Evolutionary conservation across 1,140 invertebrate species (phyloP).

Genomic region (Drosophila ohnishii): DNA sequence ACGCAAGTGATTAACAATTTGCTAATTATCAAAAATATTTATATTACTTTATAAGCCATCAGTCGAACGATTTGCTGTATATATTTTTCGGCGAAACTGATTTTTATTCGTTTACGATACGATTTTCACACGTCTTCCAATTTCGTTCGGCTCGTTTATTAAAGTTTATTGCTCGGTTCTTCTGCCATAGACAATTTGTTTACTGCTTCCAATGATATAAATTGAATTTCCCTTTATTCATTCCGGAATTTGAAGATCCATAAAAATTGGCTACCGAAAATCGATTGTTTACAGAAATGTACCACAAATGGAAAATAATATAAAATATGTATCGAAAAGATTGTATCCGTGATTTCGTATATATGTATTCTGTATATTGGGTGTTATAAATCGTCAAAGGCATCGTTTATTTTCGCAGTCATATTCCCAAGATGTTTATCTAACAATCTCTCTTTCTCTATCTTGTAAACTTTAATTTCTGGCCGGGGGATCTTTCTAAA

Average conservation of each 20-base stretch:
- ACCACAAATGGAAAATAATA: slow-evolving; percentile 19
- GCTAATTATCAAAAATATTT: slow-evolving; percentile 37
- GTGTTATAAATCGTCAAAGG: slow-evolving; percentile 11
- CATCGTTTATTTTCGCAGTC: slow-evolving; percentile 48
- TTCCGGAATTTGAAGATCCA: slow-evolving; percentile 10
- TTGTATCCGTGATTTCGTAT: neutral
- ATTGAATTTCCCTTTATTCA: slow-evolving; percentile 31
- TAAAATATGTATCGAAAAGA: slow-evolving; percentile 8
- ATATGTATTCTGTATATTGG: neutral
- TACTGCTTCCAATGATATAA: slow-evolving; percentile 30
- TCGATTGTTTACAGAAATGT: slow-evolving; percentile 23
- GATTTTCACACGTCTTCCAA: slow-evolving; percentile 40
- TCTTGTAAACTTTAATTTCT: slow-evolving; percentile 12
- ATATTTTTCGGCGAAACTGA: slow-evolving; percentile 26
- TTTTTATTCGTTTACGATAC: slow-evolving; percentile 39
- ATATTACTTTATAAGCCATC: slow-evolving; percentile 33
- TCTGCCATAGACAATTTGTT: slow-evolving; percentile 33
- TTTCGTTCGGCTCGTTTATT: slow-evolving; percentile 21
- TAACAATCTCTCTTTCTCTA: slow-evolving; percentile 6
- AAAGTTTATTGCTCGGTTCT: slow-evolving; percentile 32
- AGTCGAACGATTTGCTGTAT: slow-evolving; percentile 1
- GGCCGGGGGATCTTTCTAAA: slow-evolving; percentile 26
- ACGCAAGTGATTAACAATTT: slow-evolving; percentile 33
- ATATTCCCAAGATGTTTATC: slow-evolving; percentile 44
- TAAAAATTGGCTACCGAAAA: slow-evolving; percentile 20